Conservation (phyloP, 2,888 invertebrate species). For the Adela reaumurella region DNA sequence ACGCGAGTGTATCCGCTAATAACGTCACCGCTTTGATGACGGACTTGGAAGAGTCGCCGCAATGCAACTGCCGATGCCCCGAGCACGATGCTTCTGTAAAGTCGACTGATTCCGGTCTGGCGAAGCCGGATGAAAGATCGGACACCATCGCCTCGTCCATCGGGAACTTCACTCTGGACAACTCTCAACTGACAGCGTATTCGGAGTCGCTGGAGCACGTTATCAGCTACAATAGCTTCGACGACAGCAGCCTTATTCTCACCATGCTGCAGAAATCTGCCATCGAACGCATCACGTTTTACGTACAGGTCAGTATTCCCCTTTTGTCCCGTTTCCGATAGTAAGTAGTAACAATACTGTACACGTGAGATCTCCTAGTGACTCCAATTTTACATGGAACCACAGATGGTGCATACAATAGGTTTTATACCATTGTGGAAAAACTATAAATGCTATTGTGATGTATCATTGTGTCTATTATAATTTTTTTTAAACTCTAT, state of each 20-base stretch:
- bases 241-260: conserved; percentile 29
- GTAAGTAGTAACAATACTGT: no score
- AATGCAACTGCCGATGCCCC: conserved; percentile 23
- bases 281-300: conserved; percentile 41
- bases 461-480: no score
- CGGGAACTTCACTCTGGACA: conserved; percentile 40
- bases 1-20: not conserved
- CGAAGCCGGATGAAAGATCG: conserved; percentile 23
- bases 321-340: no score
- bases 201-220: conserved; percentile 41
- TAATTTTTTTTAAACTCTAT: no score
- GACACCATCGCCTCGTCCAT: conserved; percentile 38
- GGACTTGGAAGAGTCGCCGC: not conserved
- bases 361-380: no score
- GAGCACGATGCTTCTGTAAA: conserved; percentile 11
- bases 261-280: conserved; percentile 35
- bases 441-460: no score
- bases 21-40: not conserved
- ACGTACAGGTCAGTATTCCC: no score
- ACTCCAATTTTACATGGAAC: no score
- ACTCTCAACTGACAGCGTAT: conserved; percentile 35
- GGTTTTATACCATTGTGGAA: no score
- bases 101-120: conserved; percentile 28
- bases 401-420: no score
- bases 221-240: conserved; percentile 40